Base-by-base conservation (phyloP, 1,140 invertebrate species). In the Araneus ventricosus region DNA sequence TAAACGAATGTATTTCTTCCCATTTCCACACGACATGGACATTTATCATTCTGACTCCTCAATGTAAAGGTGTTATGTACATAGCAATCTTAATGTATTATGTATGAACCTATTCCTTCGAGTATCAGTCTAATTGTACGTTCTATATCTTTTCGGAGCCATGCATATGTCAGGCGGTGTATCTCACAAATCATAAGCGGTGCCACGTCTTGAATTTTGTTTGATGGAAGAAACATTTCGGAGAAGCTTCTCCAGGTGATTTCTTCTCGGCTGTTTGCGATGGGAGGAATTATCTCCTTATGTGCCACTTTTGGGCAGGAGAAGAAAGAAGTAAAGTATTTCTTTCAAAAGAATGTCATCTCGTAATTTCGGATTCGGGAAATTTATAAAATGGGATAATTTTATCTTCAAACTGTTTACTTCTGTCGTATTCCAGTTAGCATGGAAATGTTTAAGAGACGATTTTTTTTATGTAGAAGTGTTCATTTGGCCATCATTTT, bases 41-140 rank as follows among this genome's bases (percentile, higher is more conserved):
- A 84, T 84, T 84, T 84, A 84, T 84, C 80, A 84, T 84, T 24
- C 80, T 52, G 80, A 45, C 80, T 84, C 80, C 80, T 84, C 80
- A 84, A 84, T 84, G 80, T 84, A 84, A 84, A 84, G 80, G 80
- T 84, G 80, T 84, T 84, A 45, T 57, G 45, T 52, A 84, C 80
- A 84, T 57, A 84, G 80, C 45, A 84, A 84, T 84, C 80, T 84
- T 84, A 84, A 84, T 84, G 80, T 84, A 84, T 84, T 84, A 84
- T 84, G 80, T 57, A 84, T 84, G 80, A 84, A 84, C 39, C 80
- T 84, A 84, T 84, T 57, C 80, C 80, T 57, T 30, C 24, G 80
- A 27, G 80, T 57, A 84, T 84, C 39, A 45, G 34, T 84, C 80
- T 84, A 84, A 84, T 84, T 84, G 80, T 84, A 84, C 80, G 80